phyloP scores from a whole-genome alignment of 1,140 invertebrate genomes.

The Zaprionus africanus region DNA sequence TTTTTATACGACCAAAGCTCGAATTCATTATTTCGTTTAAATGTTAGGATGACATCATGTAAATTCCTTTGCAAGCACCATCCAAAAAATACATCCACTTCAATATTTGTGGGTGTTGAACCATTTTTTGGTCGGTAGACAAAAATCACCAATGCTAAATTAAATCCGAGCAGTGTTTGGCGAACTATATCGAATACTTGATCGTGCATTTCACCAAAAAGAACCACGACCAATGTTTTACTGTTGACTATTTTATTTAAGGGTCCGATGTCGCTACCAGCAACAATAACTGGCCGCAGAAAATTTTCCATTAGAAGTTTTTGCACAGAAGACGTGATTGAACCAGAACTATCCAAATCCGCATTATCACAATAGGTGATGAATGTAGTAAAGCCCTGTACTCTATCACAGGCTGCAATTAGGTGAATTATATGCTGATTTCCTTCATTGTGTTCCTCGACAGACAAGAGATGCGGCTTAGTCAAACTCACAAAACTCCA shows the following conservation, averaged over 20 bases:
- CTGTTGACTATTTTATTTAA: neutral
- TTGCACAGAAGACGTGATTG: neutral
- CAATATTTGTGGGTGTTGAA: neutral
- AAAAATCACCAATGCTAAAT: neutral
- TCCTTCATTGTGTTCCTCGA: neutral
- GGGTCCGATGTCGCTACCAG: neutral
- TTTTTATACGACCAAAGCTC: neutral
- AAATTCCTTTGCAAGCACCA: neutral
- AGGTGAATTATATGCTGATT: neutral
- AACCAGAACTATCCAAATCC: neutral
- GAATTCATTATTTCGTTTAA: neutral
- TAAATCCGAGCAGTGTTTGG: neutral
- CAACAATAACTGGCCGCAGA: neutral
- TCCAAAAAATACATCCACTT: neutral
- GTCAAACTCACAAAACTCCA: neutral
- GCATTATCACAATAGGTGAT: neutral
- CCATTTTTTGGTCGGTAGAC: neutral
- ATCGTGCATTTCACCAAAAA: neutral
- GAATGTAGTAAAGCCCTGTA: neutral
- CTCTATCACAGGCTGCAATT: neutral
- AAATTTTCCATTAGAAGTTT: conserved; percentile 2
- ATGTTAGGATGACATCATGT: neutral
- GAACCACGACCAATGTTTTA: neutral
- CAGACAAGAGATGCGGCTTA: neutral
- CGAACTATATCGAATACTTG: neutral